These are phyloP conservation scores for Rhodeus uyekii DNA, from an alignment of 2,797 vertebrate species.

Conservation along the genomic window DNA sequence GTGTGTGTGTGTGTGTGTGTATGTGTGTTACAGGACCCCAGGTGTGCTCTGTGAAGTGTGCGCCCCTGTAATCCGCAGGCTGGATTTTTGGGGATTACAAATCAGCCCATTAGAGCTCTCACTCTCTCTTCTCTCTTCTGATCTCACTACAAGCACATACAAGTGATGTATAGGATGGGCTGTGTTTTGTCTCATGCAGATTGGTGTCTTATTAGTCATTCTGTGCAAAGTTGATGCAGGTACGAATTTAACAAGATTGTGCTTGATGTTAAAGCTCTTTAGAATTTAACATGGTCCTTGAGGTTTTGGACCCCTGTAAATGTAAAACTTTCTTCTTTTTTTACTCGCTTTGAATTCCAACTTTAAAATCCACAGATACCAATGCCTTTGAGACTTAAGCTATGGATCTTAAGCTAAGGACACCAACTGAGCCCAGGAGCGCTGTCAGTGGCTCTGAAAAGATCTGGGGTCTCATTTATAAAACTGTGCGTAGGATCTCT, in stretches of 20 bases:
- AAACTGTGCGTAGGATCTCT: too few relatives aligned
- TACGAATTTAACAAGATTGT: slow-evolving; percentile 10
- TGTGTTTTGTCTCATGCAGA: background rate
- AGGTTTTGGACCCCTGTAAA: slow-evolving; percentile 6
- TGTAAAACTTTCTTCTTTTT: background rate
- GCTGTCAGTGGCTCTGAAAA: background rate
- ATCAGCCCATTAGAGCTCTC: slow-evolving; percentile 32
- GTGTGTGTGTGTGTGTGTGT: background rate
- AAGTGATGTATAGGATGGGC: background rate
- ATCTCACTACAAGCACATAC: background rate
- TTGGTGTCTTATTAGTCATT: slow-evolving; percentile 15
- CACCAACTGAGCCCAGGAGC: slow-evolving; percentile 4
- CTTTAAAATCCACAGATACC: background rate
- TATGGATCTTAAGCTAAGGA: background rate
- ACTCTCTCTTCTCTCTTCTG: background rate
- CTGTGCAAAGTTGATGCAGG: background rate
- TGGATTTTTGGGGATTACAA: slow-evolving; percentile 47
- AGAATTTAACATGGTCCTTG: background rate
- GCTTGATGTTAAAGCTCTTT: background rate
- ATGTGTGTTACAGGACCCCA: slow-evolving; percentile 14
- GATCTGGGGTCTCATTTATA: too few relatives aligned
- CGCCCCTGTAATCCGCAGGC: slow-evolving; percentile 23
- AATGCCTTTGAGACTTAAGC: slow-evolving; percentile 1
- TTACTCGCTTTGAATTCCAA: background rate
- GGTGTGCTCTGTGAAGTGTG: slow-evolving; percentile 46